phyloP scores from a whole-genome alignment of 2,797 vertebrate genomes.

The Schizothorax lantsangensis region DNA sequence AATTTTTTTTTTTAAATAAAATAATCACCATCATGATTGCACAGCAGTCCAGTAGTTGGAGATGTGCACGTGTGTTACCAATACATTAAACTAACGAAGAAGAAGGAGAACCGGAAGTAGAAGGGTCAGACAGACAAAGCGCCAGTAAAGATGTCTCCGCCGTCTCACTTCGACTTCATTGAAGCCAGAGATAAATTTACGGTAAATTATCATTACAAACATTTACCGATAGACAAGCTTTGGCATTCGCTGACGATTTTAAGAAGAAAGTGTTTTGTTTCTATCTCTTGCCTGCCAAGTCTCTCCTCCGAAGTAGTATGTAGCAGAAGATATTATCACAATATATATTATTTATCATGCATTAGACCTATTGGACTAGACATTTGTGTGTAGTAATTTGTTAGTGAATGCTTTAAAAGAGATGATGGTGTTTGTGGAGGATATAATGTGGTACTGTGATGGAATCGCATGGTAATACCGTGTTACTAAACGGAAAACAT shows the following conservation, averaged over 20 bases:
- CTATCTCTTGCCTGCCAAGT: background rate
- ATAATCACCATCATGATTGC: no score
- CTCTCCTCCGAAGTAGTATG: background rate
- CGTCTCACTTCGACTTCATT: slow-evolving; percentile 74
- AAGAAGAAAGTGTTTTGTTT: background rate
- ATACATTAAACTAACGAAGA: background rate
- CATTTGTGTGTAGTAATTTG: background rate
- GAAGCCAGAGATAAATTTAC: slow-evolving; percentile 82
- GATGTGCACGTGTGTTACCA: background rate
- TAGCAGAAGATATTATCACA: no score
- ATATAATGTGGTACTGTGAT: background rate
- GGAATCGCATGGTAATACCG: background rate
- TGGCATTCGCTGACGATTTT: background rate
- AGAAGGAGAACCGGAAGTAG: slow-evolving; percentile 65
- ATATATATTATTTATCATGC: background rate
- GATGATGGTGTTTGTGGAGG: background rate
- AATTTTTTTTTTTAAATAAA: no score
- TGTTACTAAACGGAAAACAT: background rate
- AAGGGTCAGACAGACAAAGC: background rate
- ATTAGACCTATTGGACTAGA: background rate
- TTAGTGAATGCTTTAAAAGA: background rate
- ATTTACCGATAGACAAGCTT: background rate
- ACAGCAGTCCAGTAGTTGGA: slow-evolving; percentile 3
- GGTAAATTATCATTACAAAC: slow-evolving; percentile 60
- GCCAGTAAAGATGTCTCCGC: slow-evolving; percentile 76